A percentile compares a stretch with the other conserved stretches of the same genome.
Evolutionary conservation across 1,140 invertebrate species (phyloP).

Genomic region (Meloidogyne hapla): DNA sequence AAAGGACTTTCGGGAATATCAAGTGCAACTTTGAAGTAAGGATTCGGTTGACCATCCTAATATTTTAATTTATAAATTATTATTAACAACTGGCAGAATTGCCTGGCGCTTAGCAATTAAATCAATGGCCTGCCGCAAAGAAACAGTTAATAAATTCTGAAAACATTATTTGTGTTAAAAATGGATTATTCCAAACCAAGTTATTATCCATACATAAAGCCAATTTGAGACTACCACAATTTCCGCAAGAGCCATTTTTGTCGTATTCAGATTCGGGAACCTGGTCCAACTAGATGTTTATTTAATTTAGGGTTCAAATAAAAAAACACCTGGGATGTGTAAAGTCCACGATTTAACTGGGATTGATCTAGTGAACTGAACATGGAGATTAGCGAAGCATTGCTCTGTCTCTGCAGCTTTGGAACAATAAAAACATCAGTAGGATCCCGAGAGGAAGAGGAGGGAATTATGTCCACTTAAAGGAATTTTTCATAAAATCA

Average conservation of each 20-base stretch:
- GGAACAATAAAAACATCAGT: conserved; percentile 54
- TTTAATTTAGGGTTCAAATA: neutral
- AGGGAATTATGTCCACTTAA: conserved; percentile 25
- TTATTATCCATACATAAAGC: conserved; percentile 44
- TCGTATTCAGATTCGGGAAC: conserved; percentile 45
- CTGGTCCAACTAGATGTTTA: conserved; percentile 20
- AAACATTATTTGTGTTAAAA: neutral
- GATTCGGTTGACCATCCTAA: conserved; percentile 57
- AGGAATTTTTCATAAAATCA: neutral
- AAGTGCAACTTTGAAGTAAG: conserved; percentile 54
- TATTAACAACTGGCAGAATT: neutral
- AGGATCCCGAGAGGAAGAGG: conserved; percentile 36
- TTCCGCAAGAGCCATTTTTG: conserved; percentile 31
- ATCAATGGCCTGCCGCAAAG: conserved; percentile 49
- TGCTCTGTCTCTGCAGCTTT: conserved; percentile 34
- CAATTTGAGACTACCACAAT: conserved; percentile 46
- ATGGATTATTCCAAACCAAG: conserved; percentile 16
- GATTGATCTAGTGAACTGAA: conserved; percentile 50
- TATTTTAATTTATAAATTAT: neutral
- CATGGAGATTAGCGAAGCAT: conserved; percentile 41
- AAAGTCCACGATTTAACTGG: conserved; percentile 58
- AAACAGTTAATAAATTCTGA: conserved; percentile 33
- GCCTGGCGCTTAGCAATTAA: conserved; percentile 45
- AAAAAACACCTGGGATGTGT: conserved; percentile 31
- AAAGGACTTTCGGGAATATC: conserved; percentile 50